Evolutionary conservation across 92 coral and sea anemone species (phyloP), one percentile per base, ranked within the genome.

Genomic region (Isaurus tuberculatus): DNA sequence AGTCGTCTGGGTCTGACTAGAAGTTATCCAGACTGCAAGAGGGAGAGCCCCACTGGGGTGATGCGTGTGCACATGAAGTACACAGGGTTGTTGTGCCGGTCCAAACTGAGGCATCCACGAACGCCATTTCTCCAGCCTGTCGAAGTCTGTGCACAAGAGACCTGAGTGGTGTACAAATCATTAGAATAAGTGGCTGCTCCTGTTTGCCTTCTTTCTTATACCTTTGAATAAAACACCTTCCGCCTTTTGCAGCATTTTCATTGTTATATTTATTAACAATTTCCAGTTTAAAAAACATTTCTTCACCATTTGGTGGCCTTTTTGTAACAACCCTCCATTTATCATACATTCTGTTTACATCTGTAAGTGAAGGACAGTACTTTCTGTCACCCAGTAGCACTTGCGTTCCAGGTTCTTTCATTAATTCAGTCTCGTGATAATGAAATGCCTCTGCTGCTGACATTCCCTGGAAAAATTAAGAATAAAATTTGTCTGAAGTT

Each of bases 141-240:
- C 30, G 22, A 1, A 80, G 28, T 26, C 22, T 33, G 43, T 91
- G 91, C 1, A 88, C 86, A n/a, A 90, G 73, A 23, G 90, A 73
- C 94, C 85, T 91, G 0, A 85, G 86, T 53, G 92, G 94, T 0
- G 90, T 88, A 73, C 86, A 89, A 26, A 91, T 84, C 1, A 90
- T 64, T 13, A 91, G 40, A 20, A 91, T 70, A 1, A 91, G 71
- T 2, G 84, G 87, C 60, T 74, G 72, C 22, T 88, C 70, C 4
- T 80, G 13, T 13, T 46, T 69, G 5, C 36, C 83, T 31, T 73
- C 26, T 1, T 19, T 75, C 11, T 86, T 64, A 34, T 49, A 73
- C 33, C 83, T 65, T 65, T 88, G 91, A 19, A 88, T 66, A 2
- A 25, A 88, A 63, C 87, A 84, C 40, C 61, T 77, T 2, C 91